Evolutionary conservation across 2,113 vertebrate genomes (phyloP), one percentile per base, ranked within the genome.

Genomic region (Apteryx owenii): DNA sequence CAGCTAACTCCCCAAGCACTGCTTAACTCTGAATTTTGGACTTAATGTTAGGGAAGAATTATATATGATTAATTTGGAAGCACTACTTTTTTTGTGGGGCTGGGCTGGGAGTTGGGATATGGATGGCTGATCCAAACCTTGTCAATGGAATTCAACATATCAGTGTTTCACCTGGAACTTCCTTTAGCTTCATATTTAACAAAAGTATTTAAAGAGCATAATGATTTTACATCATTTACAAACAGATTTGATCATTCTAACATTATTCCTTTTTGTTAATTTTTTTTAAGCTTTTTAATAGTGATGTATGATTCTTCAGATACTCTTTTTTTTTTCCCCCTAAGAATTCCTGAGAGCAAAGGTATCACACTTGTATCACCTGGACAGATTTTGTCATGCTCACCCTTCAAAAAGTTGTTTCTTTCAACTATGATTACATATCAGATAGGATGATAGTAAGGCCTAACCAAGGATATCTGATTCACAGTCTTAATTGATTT

Each of bases 71-170:
- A 51, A 48, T 70, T 66, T 53, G 13, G 48, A 77, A 94, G 5
- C 29, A 56, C 21, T 46, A 66, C 23, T 1, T n/a, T 46, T 46
- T 86, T 60, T 29, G 54, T 26, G 18, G 5, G 6, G 1, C 5
- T 5, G 2, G 4, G 4, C 13, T 56, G 5, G 13, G 44, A 28
- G 18, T 12, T 2, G 10, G 12, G 15, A 8, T 12, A 68, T 58
- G 10, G 7, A 7, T 33, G 19, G 3, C 31, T 85, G 51, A 80
- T 64, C 11, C 4, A 76, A 58, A 76, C 2, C 12, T 76, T 40
- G 4, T 50, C 12, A 82, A 14, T 36, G 6, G 54, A 72, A 54
- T 90, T 82, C 16, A 80, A 4, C 3, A 64, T 51, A 33, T 5
- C 8, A 51, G 1, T 58, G 9, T 62, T 92, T 86, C 38, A 75